Evolutionary conservation across 2,113 vertebrate species (phyloP), one percentile per base, ranked within the genome.

Genomic region (Drymodes brunneopygia): DNA sequence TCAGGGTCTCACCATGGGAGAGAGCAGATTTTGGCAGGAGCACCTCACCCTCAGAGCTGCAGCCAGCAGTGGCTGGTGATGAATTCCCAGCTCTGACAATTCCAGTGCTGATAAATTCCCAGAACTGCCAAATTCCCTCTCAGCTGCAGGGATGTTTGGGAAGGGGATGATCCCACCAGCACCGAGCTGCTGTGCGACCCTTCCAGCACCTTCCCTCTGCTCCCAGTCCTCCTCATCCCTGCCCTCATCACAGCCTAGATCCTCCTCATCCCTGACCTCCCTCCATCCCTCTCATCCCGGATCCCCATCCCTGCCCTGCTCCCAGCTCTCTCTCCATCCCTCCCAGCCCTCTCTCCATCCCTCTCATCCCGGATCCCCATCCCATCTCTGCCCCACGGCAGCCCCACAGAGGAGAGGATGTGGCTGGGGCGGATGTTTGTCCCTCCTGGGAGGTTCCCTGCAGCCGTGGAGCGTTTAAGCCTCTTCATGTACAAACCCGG

Each of bases 321-420:
- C 23, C 1, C 54, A 2, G n/a, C 35, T 24, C 56, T 40, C 40
- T 14, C 40, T 0, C 23, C 10, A 3, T 15, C n/a, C 33, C 56
- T 15, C 16, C 51, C 27, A 13, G 40, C 40, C 40, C 40, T 40
- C 11, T 10, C 14, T 23, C 29, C 35, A 8, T 35, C 36, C 58
- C 24, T 67, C 19, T 1, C 78, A 27, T 25, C 33, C 54, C 7
- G 7, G 29, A 58, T 60, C 24, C n/a, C n/a, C 36, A 12, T n/a
- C 65, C 67, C 31, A 21, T 17, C 65, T 64, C 64, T 61, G 78
- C 66, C 74, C 64, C 56, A 5, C 1, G 2, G 54, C 78, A 44
- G 48, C 61, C 51, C 18, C 22, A 2, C 22, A 25, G 70, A 7
- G 0, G 6, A 18, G 25, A 25, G 58, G 61, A 81, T 64, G 61